A percentile compares a stretch with the other conserved stretches of the same genome.
Evolutionary conservation across 2,113 vertebrate species (phyloP).

Genomic region (Orthonyx spaldingii): DNA sequence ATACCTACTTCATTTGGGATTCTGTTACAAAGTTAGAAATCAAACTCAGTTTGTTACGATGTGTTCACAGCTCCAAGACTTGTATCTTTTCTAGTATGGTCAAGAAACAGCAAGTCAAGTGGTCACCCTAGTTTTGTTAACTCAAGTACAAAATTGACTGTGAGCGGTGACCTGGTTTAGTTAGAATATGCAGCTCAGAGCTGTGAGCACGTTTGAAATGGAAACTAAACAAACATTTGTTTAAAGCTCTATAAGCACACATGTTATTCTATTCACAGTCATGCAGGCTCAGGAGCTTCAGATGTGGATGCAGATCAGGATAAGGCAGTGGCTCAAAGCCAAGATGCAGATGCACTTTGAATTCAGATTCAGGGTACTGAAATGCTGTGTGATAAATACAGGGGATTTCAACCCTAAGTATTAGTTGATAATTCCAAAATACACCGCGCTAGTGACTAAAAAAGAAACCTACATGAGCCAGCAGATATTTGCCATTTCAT

Average conservation of each 20-base stretch:
- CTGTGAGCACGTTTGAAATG: neutral
- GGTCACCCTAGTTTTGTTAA: neutral
- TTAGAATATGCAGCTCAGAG: neutral
- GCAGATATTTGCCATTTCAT: neutral
- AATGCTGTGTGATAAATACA: neutral
- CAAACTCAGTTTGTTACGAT: neutral
- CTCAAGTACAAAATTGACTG: neutral
- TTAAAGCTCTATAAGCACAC: neutral
- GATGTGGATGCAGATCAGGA: neutral
- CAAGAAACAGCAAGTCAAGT: neutral
- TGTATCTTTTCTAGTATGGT: neutral
- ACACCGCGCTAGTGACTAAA: neutral
- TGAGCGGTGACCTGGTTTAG: neutral
- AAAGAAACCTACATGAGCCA: neutral
- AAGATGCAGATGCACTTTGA: neutral
- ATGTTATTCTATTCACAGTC: neutral
- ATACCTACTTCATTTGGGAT: neutral
- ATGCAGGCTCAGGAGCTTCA: neutral
- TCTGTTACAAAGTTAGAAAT: neutral
- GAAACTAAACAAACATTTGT: neutral
- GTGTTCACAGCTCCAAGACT: neutral
- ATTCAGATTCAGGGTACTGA: neutral
- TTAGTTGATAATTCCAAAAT: neutral
- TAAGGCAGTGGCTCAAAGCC: neutral
- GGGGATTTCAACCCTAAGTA: neutral